Conservation (phyloP, 2,797 vertebrate genomes). For the Crenichthys baileyi region DNA sequence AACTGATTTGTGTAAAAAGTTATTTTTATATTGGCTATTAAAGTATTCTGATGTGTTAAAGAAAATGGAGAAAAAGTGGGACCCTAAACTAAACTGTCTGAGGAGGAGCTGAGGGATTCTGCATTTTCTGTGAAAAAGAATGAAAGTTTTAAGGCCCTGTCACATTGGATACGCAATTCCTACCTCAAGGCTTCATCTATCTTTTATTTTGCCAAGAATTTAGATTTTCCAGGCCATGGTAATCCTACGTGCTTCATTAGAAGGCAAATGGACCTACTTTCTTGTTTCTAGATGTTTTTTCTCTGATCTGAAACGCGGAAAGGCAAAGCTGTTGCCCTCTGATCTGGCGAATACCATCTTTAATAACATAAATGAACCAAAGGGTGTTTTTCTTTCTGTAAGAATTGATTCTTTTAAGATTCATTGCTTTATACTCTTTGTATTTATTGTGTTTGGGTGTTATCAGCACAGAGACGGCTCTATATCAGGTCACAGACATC, state of each 20-base stretch:
- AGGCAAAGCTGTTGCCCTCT: not conserved
- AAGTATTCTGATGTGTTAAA: not conserved
- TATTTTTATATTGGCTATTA: not conserved
- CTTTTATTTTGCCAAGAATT: not conserved
- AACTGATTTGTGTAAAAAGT: not conserved
- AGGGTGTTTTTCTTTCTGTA: not conserved
- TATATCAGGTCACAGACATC: not conserved
- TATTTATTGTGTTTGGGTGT: not conserved
- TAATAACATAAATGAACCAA: not conserved
- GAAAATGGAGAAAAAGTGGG: not conserved
- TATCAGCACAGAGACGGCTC: not conserved
- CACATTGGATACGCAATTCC: not conserved
- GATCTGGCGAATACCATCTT: not conserved
- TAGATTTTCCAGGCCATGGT: not conserved
- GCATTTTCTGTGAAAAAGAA: not conserved
- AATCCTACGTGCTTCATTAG: not conserved
- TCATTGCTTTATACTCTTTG: not conserved
- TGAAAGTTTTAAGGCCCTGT: conserved; percentile 1
- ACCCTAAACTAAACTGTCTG: not conserved
- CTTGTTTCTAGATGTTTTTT: not conserved
- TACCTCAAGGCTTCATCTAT: conserved; percentile 6
- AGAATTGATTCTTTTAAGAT: not conserved
- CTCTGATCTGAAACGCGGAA: not conserved
- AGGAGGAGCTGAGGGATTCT: not conserved
- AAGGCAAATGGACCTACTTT: conserved; percentile 2